Percentiles rank a stretch among this genome's conserved stretches.
phyloP scores from a whole-genome alignment of 2,888 invertebrate species.

The Platycheirus albimanus region DNA sequence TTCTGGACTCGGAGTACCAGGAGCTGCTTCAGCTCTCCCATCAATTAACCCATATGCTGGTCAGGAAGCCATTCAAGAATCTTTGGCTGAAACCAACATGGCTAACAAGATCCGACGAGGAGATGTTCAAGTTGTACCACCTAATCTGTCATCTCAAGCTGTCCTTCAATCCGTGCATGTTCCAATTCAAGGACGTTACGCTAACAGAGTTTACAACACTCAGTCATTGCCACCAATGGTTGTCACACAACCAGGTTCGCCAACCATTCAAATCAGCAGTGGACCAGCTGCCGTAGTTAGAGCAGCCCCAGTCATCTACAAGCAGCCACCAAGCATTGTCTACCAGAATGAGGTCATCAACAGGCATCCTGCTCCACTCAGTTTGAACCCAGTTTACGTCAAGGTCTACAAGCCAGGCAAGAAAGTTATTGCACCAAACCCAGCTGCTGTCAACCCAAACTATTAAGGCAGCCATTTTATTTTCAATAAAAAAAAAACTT shows the following conservation, averaged over 20 bases:
- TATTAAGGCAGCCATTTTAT: neutral
- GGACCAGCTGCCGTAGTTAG: constrained; percentile 80
- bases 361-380: constrained; percentile 80
- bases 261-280: constrained; percentile 79
- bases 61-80: constrained; percentile 79
- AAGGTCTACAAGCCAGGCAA: constrained; percentile 82
- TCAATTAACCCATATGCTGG: constrained; percentile 48
- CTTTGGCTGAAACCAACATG: constrained; percentile 78
- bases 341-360: constrained; percentile 81
- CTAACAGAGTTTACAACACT: constrained; percentile 79
- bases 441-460: constrained; percentile 1
- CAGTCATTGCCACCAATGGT: constrained; percentile 80
- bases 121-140: constrained; percentile 79
- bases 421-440: constrained; percentile 76
- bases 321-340: constrained; percentile 80
- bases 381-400: constrained; percentile 81
- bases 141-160: constrained; percentile 79
- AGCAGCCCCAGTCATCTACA: constrained; percentile 81
- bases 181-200: constrained; percentile 78
- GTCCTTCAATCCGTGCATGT: constrained; percentile 80
- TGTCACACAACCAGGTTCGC: constrained; percentile 80
- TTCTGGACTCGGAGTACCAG: constrained; percentile 31
- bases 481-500: neutral
- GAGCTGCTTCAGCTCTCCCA: constrained; percentile 49
- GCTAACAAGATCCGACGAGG: constrained; percentile 80